Evolutionary conservation across 2,113 vertebrate species (phyloP).

Genomic region (Trichomycterus rosablanca): DNA sequence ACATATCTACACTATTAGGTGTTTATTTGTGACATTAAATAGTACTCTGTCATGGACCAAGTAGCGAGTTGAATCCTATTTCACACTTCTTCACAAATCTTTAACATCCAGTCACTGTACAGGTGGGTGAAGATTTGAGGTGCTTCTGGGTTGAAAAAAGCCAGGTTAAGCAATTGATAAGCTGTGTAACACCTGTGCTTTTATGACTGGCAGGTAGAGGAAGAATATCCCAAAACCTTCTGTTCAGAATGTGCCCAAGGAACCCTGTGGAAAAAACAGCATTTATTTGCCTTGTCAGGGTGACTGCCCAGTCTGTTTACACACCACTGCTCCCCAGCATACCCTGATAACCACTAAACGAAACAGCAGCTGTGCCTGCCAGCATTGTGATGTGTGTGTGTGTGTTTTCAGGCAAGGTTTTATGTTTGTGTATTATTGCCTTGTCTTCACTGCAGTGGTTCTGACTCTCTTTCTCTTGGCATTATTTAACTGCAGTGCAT

Average conservation of each 20-base stretch:
- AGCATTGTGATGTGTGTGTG: constrained; percentile 11
- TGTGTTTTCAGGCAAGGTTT: background rate
- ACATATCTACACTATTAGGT: too few species aligned
- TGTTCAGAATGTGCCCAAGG: constrained; percentile 23
- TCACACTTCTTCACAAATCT: too few species aligned
- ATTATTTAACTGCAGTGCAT: constrained; percentile 5
- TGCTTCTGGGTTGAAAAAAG: too few species aligned
- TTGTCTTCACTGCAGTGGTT: background rate
- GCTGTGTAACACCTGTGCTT: background rate
- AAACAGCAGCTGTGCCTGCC: constrained; percentile 25
- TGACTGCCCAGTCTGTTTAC: constrained; percentile 36
- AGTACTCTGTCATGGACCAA: too few species aligned
- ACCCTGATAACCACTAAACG: constrained; percentile 17
- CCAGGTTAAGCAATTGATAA: too few species aligned
- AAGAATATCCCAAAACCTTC: constrained; percentile 10
- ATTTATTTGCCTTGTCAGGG: constrained; percentile 40
- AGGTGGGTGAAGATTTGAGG: too few species aligned
- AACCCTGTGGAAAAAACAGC: constrained; percentile 26
- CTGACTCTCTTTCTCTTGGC: constrained; percentile 15
- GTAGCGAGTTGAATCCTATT: too few species aligned
- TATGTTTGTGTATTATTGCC: background rate
- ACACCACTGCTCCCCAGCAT: constrained; percentile 13
- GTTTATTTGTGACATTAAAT: too few species aligned
- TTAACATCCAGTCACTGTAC: too few species aligned
- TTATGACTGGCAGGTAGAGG: constrained; percentile 29